A percentile compares a stretch with the other conserved stretches of the same genome.
phyloP scores from a whole-genome alignment of 2,888 invertebrate genomes.

The Oscheius sp. region DNA sequence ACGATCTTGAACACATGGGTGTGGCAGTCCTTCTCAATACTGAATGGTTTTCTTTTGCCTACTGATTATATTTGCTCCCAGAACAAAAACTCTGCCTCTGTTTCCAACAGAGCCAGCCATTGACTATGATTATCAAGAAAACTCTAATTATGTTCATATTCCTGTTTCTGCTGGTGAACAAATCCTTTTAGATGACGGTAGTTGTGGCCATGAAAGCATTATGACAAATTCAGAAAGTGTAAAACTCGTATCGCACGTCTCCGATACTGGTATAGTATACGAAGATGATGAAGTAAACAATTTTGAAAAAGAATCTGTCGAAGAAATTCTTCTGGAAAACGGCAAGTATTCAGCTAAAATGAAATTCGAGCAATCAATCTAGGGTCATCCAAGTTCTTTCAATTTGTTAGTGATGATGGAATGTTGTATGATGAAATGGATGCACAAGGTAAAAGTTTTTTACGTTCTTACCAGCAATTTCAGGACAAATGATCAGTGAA shows the following conservation, averaged over 20 bases:
- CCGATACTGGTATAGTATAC: slow-evolving; percentile 13
- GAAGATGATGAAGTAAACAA: slow-evolving; percentile 3
- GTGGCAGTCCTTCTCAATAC: too few species aligned
- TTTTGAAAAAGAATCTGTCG: not conserved
- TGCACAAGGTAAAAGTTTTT: not conserved
- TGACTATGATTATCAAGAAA: not conserved
- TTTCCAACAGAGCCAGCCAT: not conserved
- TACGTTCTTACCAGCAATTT: too few species aligned
- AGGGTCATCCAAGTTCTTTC: slow-evolving; percentile 2
- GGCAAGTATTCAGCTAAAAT: not conserved
- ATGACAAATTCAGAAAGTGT: not conserved
- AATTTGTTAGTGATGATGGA: slow-evolving; percentile 9
- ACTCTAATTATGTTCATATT: too few species aligned
- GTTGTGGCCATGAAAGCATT: not conserved
- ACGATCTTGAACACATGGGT: too few species aligned
- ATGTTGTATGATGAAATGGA: slow-evolving; percentile 14
- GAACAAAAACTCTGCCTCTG: not conserved
- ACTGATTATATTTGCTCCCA: not conserved
- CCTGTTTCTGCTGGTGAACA: not conserved
- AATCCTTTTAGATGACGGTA: slow-evolving; percentile 19
- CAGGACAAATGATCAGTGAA: too few species aligned
- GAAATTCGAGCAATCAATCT: not conserved
- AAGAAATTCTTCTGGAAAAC: slow-evolving; percentile 13
- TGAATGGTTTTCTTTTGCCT: slow-evolving; percentile 9
- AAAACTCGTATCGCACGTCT: not conserved